Evolutionary conservation across 2,113 vertebrate species (phyloP), one percentile per base, ranked within the genome.

Genomic region (Thermophis baileyi): DNA sequence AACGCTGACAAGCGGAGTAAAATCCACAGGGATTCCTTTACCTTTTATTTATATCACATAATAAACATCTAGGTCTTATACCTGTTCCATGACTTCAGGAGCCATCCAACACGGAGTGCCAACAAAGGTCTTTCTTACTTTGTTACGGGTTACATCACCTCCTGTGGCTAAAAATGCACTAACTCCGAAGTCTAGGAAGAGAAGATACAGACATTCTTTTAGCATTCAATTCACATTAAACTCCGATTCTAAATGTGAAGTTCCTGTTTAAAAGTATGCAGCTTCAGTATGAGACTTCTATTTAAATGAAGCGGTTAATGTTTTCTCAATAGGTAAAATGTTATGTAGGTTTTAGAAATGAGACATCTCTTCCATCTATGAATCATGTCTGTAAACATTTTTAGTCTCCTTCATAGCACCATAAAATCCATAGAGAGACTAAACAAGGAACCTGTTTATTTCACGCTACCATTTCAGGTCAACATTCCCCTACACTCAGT

Each of bases 21-120:
- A 69, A 63, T 69, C 60, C 27, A n/a, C 60, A 69, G 30, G 63
- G 30, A 69, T 1, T 69, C 30, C 63, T n/a, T 69, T 69, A 69
- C 14, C 14, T 35, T 69, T 69, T 69, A 69, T 35, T 69, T 9
- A 92, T 0, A 50, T 90, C 35, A 53, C 16, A 63, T 1, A 25
- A 47, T 47, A 25, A 60, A 1, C 20, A 22, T 93, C 18, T 2
- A 0, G 85, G 60, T 2, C 9, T 90, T 87, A 97, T 97, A 99
- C 99, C 98, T 99, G 99, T 96, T 99, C 99, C 99, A 99, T 99
- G 95, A 99, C 99, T 98, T 99, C 99, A 57, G 99, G 99, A n/a
- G 99, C 99, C 99, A 99, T 99, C 99, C 99, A 99, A 96, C 99
- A 99, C 0, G 99, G 99, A 86, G 99, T 99, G 53, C 99, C 99